A percentile compares a stretch with the other conserved stretches of the same genome.
Conservation (phyloP, 2,113 vertebrate species). For the Ursus arctos region DNA sequence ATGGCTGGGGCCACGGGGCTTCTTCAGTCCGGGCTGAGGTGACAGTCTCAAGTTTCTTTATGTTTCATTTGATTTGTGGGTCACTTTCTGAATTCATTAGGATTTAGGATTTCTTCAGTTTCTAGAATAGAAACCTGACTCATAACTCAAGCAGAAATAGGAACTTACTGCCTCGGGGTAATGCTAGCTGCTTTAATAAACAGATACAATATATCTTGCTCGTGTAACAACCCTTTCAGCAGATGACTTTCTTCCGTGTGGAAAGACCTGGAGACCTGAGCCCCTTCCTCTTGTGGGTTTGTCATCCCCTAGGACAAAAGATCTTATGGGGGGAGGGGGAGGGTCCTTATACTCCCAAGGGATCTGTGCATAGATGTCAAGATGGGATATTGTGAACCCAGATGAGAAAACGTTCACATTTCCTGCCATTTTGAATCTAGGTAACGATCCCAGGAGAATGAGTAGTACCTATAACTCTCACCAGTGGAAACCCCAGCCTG, state of each 20-base stretch:
- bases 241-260: neutral
- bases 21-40: neutral
- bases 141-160: neutral
- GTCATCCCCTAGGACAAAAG: neutral
- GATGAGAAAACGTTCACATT: neutral
- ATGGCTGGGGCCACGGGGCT: neutral
- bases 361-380: neutral
- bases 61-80: neutral
- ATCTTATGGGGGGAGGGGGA: neutral
- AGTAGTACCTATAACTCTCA: neutral
- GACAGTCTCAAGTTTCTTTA: neutral
- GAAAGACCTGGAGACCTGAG: neutral
- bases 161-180: neutral
- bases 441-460: neutral
- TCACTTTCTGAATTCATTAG: neutral
- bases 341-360: neutral
- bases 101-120: neutral
- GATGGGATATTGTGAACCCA: neutral
- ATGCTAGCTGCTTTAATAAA: neutral
- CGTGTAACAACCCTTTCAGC: neutral
- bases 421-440: neutral
- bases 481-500: neutral
- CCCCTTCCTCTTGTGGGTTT: neutral
- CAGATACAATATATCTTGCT: neutral
- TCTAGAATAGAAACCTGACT: neutral